These are phyloP conservation scores for Lithophane ornitopus DNA, from an alignment of 2,888 invertebrate genomes.

Conservation along the genomic window DNA sequence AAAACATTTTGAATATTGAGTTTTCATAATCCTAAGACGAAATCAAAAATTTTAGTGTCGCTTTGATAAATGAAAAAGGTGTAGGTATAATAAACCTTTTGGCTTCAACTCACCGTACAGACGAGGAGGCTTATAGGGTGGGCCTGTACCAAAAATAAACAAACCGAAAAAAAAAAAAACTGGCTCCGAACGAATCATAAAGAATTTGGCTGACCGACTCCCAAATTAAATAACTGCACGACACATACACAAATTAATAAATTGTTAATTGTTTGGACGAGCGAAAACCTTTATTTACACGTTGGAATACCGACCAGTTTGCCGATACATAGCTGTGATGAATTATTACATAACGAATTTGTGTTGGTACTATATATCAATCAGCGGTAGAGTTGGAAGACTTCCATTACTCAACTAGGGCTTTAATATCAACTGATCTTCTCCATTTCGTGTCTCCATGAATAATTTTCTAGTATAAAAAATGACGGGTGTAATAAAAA, in stretches of 20 bases:
- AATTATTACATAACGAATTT: conserved; percentile 47
- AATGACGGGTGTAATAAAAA: neutral
- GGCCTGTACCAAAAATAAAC: conserved; percentile 13
- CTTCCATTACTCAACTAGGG: neutral
- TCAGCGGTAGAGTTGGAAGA: conserved; percentile 17
- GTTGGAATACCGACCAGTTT: conserved; percentile 4
- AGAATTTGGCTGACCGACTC: conserved; percentile 21
- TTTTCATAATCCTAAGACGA: neutral
- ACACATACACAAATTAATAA: conserved; percentile 32
- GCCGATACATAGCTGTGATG: conserved; percentile 9
- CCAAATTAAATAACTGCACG: conserved; percentile 48
- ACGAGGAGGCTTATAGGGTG: no score
- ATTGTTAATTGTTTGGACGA: conserved; percentile 26
- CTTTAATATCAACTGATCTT: neutral
- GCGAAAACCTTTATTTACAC: conserved; percentile 26
- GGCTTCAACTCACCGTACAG: neutral
- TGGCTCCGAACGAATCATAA: conserved; percentile 11
- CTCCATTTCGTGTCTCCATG: neutral
- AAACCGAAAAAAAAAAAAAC: conserved; percentile 12
- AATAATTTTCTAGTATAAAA: neutral
- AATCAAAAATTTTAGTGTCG: neutral
- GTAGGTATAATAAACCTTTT: neutral
- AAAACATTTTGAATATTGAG: neutral
- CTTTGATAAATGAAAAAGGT: neutral
- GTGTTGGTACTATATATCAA: conserved; percentile 5